Evolutionary conservation across 1,140 invertebrate species (phyloP).

Genomic region (Wasmannia auropunctata): DNA sequence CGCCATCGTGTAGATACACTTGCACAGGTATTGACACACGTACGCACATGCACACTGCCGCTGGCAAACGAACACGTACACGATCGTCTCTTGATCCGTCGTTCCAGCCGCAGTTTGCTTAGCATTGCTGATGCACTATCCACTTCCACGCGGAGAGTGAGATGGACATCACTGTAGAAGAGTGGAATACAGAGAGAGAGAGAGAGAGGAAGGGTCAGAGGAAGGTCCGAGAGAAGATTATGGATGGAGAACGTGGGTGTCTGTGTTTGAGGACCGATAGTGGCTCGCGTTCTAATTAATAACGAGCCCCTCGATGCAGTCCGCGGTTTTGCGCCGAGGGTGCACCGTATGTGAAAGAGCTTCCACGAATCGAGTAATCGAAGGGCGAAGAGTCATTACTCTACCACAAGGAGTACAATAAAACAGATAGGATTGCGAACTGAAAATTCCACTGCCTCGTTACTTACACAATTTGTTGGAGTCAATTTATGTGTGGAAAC

Average conservation of each 20-base stretch:
- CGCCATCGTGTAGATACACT: constrained; percentile 50
- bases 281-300: constrained; percentile 73
- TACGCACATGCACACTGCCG: constrained; percentile 31
- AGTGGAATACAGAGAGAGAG: constrained; percentile 27
- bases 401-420: too few species aligned
- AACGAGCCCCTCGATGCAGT: constrained; percentile 59
- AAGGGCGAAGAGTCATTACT: constrained; percentile 22
- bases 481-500: background rate
- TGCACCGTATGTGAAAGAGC: constrained; percentile 41
- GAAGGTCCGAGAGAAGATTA: constrained; percentile 59
- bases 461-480: background rate
- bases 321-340: constrained; percentile 25
- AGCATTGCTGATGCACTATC: constrained; percentile 84
- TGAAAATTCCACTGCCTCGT: background rate
- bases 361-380: constrained; percentile 27
- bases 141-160: constrained; percentile 66
- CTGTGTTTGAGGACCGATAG: constrained; percentile 72
- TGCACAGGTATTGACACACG: constrained; percentile 44
- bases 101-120: constrained; percentile 79
- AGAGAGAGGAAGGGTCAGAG: background rate
- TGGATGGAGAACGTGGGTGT: constrained; percentile 28
- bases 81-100: constrained; percentile 67
- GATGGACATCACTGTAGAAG: constrained; percentile 45
- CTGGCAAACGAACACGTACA: constrained; percentile 50
- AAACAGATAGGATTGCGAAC: background rate